phyloP scores from a whole-genome alignment of 2,888 invertebrate species.

The Neoscelio sp. region DNA sequence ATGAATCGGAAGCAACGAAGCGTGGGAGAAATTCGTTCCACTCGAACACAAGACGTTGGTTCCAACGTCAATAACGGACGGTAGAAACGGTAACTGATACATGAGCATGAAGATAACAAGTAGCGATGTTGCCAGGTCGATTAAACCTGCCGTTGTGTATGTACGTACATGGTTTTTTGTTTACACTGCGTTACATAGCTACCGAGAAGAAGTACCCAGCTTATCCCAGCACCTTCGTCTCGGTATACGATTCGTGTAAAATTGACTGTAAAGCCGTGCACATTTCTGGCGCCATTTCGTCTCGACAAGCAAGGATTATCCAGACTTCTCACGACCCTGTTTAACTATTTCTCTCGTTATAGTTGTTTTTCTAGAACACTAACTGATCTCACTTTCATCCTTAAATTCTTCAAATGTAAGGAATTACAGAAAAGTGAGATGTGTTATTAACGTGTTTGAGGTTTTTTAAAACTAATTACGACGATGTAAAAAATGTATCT shows the following conservation, averaged over 20 bases:
- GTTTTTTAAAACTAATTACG: not conserved
- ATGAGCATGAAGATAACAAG: conserved; percentile 69
- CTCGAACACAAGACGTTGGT: conserved; percentile 36
- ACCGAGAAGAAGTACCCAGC: conserved; percentile 76
- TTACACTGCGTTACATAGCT: conserved; percentile 79
- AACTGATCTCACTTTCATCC: not conserved
- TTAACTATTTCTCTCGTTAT: conserved; percentile 13
- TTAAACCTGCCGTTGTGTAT: conserved; percentile 63
- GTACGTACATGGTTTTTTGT: conserved; percentile 74
- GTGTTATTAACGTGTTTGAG: not conserved
- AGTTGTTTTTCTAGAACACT: not conserved
- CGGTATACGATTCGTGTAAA: conserved; percentile 17
- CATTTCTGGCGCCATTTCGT: conserved; percentile 27
- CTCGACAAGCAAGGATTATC: not conserved
- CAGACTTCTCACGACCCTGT: conserved; percentile 15
- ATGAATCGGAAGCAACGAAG: conserved; percentile 58
- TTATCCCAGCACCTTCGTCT: conserved; percentile 54
- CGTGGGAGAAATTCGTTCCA: conserved; percentile 65
- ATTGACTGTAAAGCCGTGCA: not conserved
- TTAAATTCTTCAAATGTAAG: not conserved
- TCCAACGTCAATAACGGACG: conserved; percentile 32
- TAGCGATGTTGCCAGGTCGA: conserved; percentile 74
- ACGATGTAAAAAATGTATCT: too few relatives aligned
- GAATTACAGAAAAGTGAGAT: not conserved
- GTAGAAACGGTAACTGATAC: conserved; percentile 48